Conservation (phyloP, 1,140 invertebrate species). For the Marisa cornuarietis region DNA sequence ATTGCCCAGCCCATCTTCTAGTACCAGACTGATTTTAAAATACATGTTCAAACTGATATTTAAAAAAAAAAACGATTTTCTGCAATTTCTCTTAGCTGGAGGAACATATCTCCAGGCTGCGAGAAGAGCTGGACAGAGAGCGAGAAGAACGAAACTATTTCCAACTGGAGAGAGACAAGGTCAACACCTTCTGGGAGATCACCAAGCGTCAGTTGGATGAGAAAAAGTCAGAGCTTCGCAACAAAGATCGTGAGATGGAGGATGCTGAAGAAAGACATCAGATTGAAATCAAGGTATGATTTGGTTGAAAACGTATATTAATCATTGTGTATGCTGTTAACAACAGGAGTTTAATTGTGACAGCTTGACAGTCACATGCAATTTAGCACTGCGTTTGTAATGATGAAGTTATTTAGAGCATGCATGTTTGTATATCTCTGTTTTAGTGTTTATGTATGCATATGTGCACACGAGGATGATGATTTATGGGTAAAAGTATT, state of each 20-base stretch:
- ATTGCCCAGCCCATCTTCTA: too few relatives aligned
- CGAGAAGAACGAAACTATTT: slow-evolving; percentile 95
- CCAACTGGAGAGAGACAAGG: slow-evolving; percentile 92
- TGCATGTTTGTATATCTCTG: too few relatives aligned
- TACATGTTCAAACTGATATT: too few relatives aligned
- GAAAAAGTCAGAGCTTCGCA: slow-evolving; percentile 75
- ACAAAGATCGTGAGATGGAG: slow-evolving; percentile 87
- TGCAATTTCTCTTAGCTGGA: slow-evolving; percentile 71
- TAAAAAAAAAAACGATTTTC: neutral
- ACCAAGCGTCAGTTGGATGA: slow-evolving; percentile 86
- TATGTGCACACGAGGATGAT: too few relatives aligned
- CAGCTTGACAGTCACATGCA: neutral
- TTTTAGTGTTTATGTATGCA: too few relatives aligned
- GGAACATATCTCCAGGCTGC: slow-evolving; percentile 84
- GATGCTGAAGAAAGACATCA: slow-evolving; percentile 87
- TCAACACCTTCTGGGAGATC: slow-evolving; percentile 94
- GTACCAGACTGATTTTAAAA: too few relatives aligned
- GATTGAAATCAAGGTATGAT: slow-evolving; percentile 78
- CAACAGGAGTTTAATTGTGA: neutral
- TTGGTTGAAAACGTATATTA: neutral
- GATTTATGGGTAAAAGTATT: too few relatives aligned
- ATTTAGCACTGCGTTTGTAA: too few relatives aligned
- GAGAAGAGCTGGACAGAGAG: slow-evolving; percentile 91
- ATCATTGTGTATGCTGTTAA: neutral
- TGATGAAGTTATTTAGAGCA: too few relatives aligned